Percentiles rank a stretch among this genome's conserved stretches.
These are phyloP conservation scores for Cyprinodon diabolis DNA, from an alignment of 2,797 vertebrate species.

Conservation along the genomic window DNA sequence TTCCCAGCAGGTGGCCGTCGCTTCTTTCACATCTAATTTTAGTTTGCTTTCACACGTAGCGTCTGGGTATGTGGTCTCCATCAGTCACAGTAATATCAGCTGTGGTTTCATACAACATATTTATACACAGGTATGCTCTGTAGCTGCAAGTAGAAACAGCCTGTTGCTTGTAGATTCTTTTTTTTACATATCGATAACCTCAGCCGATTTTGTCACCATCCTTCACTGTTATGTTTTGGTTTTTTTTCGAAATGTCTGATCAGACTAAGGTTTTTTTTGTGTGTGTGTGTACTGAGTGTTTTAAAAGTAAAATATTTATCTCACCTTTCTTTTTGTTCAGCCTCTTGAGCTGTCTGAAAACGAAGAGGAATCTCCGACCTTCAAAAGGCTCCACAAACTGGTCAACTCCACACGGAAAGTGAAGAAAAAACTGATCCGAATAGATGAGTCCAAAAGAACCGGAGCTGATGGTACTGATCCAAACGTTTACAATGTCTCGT, in stretches of 20 bases:
- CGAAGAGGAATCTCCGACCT: slow-evolving; percentile 92
- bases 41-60: neutral
- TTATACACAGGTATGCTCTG: slow-evolving; percentile 40
- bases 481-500: neutral
- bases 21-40: slow-evolving; percentile 13
- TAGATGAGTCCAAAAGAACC: slow-evolving; percentile 90
- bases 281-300: neutral
- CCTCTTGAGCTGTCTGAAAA: slow-evolving; percentile 92
- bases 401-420: slow-evolving; percentile 93
- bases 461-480: slow-evolving; percentile 84
- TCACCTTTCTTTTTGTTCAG: slow-evolving; percentile 60
- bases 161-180: neutral
- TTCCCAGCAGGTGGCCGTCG: slow-evolving; percentile 25
- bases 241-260: neutral
- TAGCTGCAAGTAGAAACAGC: neutral
- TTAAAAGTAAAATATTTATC: neutral
- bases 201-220: neutral
- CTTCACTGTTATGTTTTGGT: neutral
- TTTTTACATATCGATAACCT: neutral
- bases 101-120: slow-evolving; percentile 53
- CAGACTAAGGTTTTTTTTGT: too few relatives aligned
- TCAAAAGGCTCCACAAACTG: slow-evolving; percentile 93
- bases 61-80: slow-evolving; percentile 8
- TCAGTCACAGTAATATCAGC: neutral
- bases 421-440: slow-evolving; percentile 93